phyloP scores from a whole-genome alignment of 1,140 invertebrate genomes.

The Formica selysi region DNA sequence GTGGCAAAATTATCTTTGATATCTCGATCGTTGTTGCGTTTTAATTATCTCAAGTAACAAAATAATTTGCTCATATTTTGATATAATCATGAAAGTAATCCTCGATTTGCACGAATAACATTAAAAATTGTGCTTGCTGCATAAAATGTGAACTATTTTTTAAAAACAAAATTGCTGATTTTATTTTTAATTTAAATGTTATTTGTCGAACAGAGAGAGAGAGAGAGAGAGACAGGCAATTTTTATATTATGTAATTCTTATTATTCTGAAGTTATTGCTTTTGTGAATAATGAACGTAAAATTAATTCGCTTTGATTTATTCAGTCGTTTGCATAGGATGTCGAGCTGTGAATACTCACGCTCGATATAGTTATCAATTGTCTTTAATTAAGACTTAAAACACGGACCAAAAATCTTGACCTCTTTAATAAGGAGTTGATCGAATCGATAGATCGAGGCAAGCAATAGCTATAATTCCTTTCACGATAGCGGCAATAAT shows the following conservation, averaged over 20 bases:
- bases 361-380: conserved; percentile 23
- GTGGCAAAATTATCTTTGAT: too few relatives aligned
- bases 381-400: conserved; percentile 7
- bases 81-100: neutral
- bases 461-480: conserved; percentile 6
- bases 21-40: neutral
- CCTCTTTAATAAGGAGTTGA: conserved; percentile 25
- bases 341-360: neutral
- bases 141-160: neutral
- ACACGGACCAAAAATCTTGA: conserved; percentile 23
- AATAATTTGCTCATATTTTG: neutral
- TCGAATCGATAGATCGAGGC: conserved; percentile 19
- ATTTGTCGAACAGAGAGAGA: neutral
- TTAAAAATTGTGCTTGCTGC: neutral
- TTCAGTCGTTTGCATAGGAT: neutral
- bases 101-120: neutral
- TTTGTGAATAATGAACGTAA: conserved; percentile 1
- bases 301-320: conserved; percentile 23
- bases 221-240: neutral
- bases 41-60: neutral
- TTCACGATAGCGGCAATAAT: neutral
- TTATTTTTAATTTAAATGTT: neutral
- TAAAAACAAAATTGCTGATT: neutral
- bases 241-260: too few relatives aligned
- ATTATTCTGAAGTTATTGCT: conserved; percentile 16